A percentile compares a stretch with the other conserved stretches of the same genome.
These are phyloP conservation scores for Nannoperca obscura DNA, from an alignment of 2,797 vertebrate species.

Conservation along the genomic window DNA sequence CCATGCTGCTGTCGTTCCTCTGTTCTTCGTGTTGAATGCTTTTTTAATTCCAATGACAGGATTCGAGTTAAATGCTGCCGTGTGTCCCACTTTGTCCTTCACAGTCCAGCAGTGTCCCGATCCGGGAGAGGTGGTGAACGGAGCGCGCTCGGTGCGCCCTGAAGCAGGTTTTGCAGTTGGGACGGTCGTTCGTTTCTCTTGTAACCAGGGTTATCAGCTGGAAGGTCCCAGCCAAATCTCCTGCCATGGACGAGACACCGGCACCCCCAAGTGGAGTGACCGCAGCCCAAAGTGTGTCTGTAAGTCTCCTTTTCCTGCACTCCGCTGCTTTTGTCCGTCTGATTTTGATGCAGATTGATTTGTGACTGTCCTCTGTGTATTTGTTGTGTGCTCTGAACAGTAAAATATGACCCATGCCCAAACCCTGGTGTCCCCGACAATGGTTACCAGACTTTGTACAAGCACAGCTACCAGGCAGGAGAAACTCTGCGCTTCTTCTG, in stretches of 20 bases:
- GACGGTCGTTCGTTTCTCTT: conserved; percentile 92
- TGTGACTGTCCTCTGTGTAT: not conserved
- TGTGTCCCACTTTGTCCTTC: conserved; percentile 7
- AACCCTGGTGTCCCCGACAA: conserved; percentile 95
- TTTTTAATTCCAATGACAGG: not conserved
- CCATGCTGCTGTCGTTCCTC: not conserved
- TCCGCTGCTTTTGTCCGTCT: not conserved
- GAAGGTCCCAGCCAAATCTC: conserved; percentile 92
- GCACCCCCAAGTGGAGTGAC: conserved; percentile 95
- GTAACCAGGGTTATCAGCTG: conserved; percentile 92
- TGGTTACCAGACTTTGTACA: conserved; percentile 94
- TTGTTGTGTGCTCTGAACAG: conserved; percentile 57
- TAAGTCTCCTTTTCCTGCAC: conserved; percentile 80
- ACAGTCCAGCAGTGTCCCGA: conserved; percentile 93
- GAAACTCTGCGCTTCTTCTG: conserved; percentile 95
- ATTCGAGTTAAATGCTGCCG: not conserved
- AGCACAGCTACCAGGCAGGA: conserved; percentile 94
- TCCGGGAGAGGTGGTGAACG: conserved; percentile 92
- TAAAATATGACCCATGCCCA: conserved; percentile 93
- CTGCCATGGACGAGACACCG: conserved; percentile 92
- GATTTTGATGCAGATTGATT: not conserved
- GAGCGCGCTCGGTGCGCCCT: conserved; percentile 88
- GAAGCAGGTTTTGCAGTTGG: conserved; percentile 91
- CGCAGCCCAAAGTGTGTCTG: conserved; percentile 94
- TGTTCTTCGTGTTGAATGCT: not conserved